A percentile compares a stretch with the other conserved stretches of the same genome.
Evolutionary conservation across 2,888 invertebrate genomes (phyloP).

Genomic region (Cerceris rybyensis): DNA sequence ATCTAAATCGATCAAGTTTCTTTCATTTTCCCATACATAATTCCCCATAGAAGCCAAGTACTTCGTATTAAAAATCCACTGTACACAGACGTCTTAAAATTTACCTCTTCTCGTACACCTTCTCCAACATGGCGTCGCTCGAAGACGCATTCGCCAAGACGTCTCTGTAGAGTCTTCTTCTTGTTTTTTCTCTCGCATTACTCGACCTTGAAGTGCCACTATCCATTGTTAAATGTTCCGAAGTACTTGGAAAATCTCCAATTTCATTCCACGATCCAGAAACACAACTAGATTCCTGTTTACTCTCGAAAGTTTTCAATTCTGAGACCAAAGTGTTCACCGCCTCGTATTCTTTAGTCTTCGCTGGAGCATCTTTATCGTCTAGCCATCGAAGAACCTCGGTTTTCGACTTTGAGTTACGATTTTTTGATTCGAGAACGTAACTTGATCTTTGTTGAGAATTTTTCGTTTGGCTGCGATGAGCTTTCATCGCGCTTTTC

Average conservation of each 20-base stretch:
- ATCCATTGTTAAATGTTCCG: constrained; percentile 20
- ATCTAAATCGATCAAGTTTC: constrained; percentile 44
- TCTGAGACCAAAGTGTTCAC: constrained; percentile 64
- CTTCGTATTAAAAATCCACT: too few species aligned
- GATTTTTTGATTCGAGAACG: constrained; percentile 65
- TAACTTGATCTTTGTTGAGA: constrained; percentile 59
- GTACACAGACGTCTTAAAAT: not conserved
- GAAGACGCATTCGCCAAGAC: constrained; percentile 81
- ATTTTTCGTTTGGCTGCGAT: constrained; percentile 69
- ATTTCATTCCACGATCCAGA: constrained; percentile 14
- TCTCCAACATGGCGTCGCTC: constrained; percentile 59
- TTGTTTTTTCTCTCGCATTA: constrained; percentile 50
- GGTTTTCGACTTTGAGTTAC: constrained; percentile 32
- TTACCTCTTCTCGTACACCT: constrained; percentile 69
- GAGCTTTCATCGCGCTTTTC: constrained; percentile 68
- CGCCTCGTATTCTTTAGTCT: constrained; percentile 61
- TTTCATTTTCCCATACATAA: too few species aligned
- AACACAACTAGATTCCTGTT: constrained; percentile 43
- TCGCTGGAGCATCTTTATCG: constrained; percentile 62
- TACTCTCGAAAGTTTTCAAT: constrained; percentile 54
- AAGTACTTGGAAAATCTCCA: constrained; percentile 10
- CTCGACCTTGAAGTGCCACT: not conserved
- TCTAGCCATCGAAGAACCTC: constrained; percentile 61
- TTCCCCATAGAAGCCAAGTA: too few species aligned
- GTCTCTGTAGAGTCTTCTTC: constrained; percentile 84